These are phyloP conservation scores for Buphagus erythrorhynchus DNA, from an alignment of 2,797 vertebrate species.

Conservation along the genomic window DNA sequence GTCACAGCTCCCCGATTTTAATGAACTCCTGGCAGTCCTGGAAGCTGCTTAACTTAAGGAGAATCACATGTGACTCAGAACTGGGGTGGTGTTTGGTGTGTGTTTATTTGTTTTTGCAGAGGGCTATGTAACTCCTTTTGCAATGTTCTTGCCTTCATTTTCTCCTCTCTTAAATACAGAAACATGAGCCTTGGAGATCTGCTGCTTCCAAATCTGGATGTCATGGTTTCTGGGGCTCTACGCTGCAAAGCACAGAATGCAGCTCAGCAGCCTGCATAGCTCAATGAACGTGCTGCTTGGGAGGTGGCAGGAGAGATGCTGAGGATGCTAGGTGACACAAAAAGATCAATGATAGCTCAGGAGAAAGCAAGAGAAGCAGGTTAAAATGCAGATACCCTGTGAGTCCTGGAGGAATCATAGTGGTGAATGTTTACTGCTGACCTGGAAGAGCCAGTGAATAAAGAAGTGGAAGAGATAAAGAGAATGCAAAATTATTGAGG, in stretches of 20 bases:
- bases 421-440: not conserved
- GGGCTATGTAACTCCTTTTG: not conserved
- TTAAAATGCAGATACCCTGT: not conserved
- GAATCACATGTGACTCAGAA: not conserved
- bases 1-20: slow-evolving; percentile 12
- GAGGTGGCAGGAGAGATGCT: not conserved
- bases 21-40: not conserved
- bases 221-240: not conserved
- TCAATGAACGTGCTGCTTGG: not conserved
- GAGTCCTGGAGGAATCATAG: not conserved
- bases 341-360: not conserved
- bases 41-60: not conserved
- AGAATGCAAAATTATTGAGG: not conserved
- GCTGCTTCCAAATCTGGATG: not conserved
- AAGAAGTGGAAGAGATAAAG: not conserved
- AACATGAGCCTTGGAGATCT: not conserved
- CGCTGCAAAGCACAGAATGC: not conserved
- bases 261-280: not conserved
- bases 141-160: not conserved
- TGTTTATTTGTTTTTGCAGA: not conserved
- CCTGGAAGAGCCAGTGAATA: not conserved
- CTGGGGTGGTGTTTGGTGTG: accelerated
- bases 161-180: not conserved
- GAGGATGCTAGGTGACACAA: not conserved
- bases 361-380: not conserved